Conservation (phyloP, 2,113 vertebrate genomes). For the Mustela lutreola region DNA sequence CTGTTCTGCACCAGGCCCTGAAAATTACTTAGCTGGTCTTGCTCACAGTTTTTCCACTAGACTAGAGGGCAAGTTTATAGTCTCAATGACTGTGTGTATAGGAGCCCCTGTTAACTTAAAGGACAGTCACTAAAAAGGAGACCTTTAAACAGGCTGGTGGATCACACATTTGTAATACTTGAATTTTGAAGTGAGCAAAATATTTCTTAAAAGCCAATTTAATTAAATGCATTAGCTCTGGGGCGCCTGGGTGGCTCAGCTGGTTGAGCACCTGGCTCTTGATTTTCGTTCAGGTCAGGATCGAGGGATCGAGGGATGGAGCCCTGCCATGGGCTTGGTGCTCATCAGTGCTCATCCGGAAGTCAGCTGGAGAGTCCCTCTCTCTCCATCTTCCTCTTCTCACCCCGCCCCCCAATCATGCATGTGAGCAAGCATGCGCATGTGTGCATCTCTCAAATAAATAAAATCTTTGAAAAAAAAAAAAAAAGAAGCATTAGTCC, state of each 20-base stretch:
- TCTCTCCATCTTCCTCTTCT: not conserved
- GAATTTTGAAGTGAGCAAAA: slow-evolving; percentile 63
- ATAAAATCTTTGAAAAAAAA: not conserved
- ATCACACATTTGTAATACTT: slow-evolving; percentile 8
- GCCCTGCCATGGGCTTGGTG: not conserved
- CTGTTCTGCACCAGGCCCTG: not conserved
- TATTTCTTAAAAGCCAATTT: slow-evolving; percentile 57
- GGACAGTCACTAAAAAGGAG: slow-evolving; percentile 20
- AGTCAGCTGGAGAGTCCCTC: not conserved
- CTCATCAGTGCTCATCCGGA: not conserved
- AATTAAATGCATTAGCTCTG: not conserved
- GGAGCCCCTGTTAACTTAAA: slow-evolving; percentile 52
- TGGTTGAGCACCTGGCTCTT: not conserved
- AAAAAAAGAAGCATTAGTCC: not conserved
- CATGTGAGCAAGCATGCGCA: not conserved
- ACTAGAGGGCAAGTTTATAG: not conserved
- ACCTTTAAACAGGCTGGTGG: not conserved
- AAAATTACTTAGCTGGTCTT: slow-evolving; percentile 6
- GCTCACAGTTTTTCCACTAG: not conserved
- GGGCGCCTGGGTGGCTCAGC: not conserved
- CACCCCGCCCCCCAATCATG: not conserved
- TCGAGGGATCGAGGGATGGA: not conserved
- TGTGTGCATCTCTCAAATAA: not conserved
- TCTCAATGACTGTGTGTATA: not conserved
- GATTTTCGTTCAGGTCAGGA: not conserved